phyloP scores from a whole-genome alignment of 2,113 vertebrate genomes.

The Phyllostomus hastatus region DNA sequence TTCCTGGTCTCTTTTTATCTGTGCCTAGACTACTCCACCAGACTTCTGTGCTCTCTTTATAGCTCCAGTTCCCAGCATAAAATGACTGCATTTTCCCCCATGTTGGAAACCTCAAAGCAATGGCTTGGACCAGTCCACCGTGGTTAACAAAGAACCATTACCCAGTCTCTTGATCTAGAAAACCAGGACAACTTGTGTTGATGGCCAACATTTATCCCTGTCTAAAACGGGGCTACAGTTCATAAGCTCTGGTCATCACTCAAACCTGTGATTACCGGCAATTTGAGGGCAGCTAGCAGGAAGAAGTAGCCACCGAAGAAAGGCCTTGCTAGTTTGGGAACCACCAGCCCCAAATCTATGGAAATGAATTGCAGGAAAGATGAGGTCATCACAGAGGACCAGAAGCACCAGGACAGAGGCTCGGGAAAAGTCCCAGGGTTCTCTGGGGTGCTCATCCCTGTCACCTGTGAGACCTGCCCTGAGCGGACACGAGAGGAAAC shows the following conservation, averaged over 20 bases:
- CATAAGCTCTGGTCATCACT: not conserved
- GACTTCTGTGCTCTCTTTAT: not conserved
- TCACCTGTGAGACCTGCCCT: not conserved
- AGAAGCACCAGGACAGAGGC: not conserved
- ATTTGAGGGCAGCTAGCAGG: conserved; percentile 25
- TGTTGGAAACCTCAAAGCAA: not conserved
- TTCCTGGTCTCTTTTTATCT: not conserved
- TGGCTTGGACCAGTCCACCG: not conserved
- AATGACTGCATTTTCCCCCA: not conserved
- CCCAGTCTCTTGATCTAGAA: conserved; percentile 26
- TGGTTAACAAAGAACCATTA: not conserved
- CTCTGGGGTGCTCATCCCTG: not conserved
- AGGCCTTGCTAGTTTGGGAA: not conserved
- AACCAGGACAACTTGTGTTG: not conserved
- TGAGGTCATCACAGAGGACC: not conserved
- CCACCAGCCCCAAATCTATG: not conserved
- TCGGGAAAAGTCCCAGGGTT: not conserved
- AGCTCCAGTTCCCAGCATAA: not conserved
- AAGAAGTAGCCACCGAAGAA: conserved; percentile 46
- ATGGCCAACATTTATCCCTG: not conserved
- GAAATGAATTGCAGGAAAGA: not conserved
- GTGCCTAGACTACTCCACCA: not conserved
- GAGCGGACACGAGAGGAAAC: not conserved
- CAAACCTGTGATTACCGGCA: not conserved
- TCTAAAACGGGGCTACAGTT: not conserved